Evolutionary conservation across 1,140 invertebrate species (phyloP).

Genomic region (Eurosta solidaginis): DNA sequence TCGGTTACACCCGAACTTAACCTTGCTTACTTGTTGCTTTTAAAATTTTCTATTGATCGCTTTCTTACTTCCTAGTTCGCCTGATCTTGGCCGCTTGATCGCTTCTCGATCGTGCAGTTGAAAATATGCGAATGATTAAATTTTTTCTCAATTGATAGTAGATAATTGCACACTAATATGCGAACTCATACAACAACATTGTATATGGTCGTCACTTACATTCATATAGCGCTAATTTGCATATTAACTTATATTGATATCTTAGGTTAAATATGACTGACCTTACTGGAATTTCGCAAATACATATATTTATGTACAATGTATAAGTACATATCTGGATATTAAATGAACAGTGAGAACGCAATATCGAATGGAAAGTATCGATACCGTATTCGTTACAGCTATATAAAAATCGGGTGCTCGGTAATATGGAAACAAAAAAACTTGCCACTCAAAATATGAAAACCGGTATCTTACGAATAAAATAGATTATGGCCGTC

Average conservation of each 20-base stretch:
- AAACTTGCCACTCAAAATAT: too few relatives aligned
- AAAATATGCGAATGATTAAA: constrained; percentile 20
- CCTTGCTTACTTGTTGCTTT: neutral
- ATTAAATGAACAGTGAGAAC: too few relatives aligned
- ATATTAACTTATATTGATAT: neutral
- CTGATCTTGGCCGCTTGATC: constrained; percentile 19
- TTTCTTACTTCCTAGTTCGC: constrained; percentile 20
- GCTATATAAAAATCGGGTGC: too few relatives aligned
- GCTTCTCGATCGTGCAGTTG: constrained; percentile 4
- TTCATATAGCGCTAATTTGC: neutral
- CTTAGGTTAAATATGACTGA: constrained; percentile 12
- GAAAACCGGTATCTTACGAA: too few relatives aligned
- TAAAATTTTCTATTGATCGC: neutral
- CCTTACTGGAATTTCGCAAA: constrained; percentile 17
- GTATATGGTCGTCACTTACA: too few relatives aligned
- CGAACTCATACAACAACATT: neutral
- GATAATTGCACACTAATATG: neutral
- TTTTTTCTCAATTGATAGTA: constrained; percentile 12
- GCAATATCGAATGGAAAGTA: too few relatives aligned
- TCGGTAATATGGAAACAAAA: too few relatives aligned
- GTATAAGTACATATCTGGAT: neutral
- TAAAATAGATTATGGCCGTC: too few relatives aligned
- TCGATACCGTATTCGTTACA: too few relatives aligned
- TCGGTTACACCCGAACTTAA: too few relatives aligned
- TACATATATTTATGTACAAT: neutral